Evolutionary conservation across 2,888 invertebrate species (phyloP), one percentile per base, ranked within the genome.

Genomic region (Cheilosia soror): DNA sequence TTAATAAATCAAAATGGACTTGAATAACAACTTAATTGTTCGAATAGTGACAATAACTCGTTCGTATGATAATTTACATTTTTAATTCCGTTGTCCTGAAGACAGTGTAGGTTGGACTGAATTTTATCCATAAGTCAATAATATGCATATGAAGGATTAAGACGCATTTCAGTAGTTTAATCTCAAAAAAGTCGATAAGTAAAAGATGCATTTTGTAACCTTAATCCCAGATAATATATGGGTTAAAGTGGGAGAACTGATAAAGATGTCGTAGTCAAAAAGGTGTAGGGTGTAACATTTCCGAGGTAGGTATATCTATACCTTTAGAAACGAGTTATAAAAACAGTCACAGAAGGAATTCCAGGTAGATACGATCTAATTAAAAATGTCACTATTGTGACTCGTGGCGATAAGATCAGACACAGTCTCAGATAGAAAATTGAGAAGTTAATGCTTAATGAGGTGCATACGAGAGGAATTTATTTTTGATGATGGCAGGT

Each of bases 1-100:
- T 83, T 31, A 73, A 83, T 83, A 83, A 83, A 83, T 83, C 83
- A 83, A 78, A 68, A 44, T 51, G 31, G 62, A 73, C 73, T 63
- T 78, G 77, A 63, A 69, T 63, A 78, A 83, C 77, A 78, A 78
- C 77, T 83, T 78, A 78, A 78, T 83, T 83, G 68, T 68, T 69
- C 20, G 58, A 29, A 20, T 1, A 40, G 47, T 73, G 66, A 81
- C 62, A 76, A 40, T 65, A 40, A 25, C 40, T 51, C 31, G 5
- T 13, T 37, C 49, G 49, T 31, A 9, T 9, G 25, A 11, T 57
- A 13, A 69, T 69, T 76, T 76, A 31, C 40, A 58, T 66, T 66
- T 76, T 47, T 76, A 66, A 76, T 75, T 55, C 25, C 13, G 20
- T 66, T 27, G n/a, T 49, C 66, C 47, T 65, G 63, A 47, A 11